Evolutionary conservation across 2,113 vertebrate genomes (phyloP).

Genomic region (Pedetes capensis): DNA sequence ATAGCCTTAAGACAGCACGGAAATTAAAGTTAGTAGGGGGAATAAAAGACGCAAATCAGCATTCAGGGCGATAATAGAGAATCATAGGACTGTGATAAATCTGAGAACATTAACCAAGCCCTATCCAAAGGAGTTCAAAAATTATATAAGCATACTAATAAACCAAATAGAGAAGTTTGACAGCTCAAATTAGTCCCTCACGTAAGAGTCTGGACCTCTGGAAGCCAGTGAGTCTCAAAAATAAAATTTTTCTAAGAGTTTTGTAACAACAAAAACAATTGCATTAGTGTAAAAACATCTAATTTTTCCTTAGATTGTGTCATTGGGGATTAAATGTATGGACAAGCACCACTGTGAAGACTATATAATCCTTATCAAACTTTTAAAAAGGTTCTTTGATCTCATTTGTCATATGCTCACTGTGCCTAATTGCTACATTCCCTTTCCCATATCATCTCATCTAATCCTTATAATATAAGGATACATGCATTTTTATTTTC

Average conservation of each 20-base stretch:
- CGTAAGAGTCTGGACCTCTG: background rate
- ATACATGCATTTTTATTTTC: background rate
- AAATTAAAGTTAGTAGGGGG: background rate
- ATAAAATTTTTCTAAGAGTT: background rate
- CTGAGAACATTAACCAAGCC: background rate
- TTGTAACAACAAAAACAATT: background rate
- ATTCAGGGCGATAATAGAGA: background rate
- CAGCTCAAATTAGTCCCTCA: background rate
- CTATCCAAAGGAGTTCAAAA: background rate
- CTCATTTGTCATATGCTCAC: background rate
- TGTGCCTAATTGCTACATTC: background rate
- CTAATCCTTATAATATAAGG: background rate
- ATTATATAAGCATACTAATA: background rate
- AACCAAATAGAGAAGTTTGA: background rate
- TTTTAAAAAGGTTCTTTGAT: background rate
- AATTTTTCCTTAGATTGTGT: background rate
- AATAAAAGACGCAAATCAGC: background rate
- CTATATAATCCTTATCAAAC: background rate
- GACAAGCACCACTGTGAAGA: background rate
- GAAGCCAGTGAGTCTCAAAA: background rate
- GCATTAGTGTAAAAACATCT: background rate
- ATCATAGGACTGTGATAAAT: background rate
- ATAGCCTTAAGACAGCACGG: background rate
- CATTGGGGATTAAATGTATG: background rate
- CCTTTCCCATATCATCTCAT: background rate